Evolutionary conservation across 2,888 invertebrate species (phyloP), one percentile per base, ranked within the genome.

Genomic region (Volucella zonaria): DNA sequence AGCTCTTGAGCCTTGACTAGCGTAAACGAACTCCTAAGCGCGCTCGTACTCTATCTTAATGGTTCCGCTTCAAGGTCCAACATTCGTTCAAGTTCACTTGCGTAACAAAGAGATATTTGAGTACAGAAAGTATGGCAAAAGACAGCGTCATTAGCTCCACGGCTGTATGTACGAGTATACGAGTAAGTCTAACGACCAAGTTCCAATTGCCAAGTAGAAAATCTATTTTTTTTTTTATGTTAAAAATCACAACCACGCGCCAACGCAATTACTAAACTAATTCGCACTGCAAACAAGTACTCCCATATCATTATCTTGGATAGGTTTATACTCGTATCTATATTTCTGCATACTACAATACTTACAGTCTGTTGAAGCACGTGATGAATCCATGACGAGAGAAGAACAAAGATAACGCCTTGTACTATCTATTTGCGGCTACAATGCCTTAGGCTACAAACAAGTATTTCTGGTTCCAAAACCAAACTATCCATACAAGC

Each of bases 391-490:
- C 43, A 42, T 43, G 42, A 45, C 68, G 11, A 68, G 15, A 8
- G 18, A 15, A 23, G 8, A 51, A 58, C 38, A 74, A 38, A 58
- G 59, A 58, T 75, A 75, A 23, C 42, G 15, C 40, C 23, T 40
- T 59, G 31, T n/a, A n/a, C n/a, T 66, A 66, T 23, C 66, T 12
- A 42, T 52, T 51, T 42, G 15, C 51, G 51, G 45, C 23, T 15
- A 51, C 54, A 56, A 40, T 4, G 45, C 18, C 23, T 23, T 23
- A 10, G 31, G 45, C 52, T n/a, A 56, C 23, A 61, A 71, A 61
- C 51, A 52, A 52, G 59, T 51, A 67, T 47, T 59, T 67, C 76
- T 51, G 31, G 76, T 68, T 76, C 43, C 51, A 49, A n/a, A 31
- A 31, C 6, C 3, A 31, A 31, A 31, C 31, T 31, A 31, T 31